Percentiles rank a stretch among this genome's conserved stretches.
phyloP scores from a whole-genome alignment of 2,113 vertebrate genomes.

The Ailurus styani region DNA sequence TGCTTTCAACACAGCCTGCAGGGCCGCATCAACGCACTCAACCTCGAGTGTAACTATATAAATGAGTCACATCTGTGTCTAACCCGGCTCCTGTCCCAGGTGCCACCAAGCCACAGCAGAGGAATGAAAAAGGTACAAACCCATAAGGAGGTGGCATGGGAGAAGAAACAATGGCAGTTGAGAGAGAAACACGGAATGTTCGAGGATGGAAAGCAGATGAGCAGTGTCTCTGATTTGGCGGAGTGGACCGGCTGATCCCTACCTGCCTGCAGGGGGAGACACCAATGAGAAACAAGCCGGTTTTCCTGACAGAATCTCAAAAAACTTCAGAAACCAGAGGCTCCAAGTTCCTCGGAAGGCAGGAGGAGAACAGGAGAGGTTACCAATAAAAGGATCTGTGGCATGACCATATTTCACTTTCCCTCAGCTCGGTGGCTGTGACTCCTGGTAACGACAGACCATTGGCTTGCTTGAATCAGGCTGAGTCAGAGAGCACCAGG shows the following conservation, averaged over 20 bases:
- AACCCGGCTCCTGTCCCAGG: background rate
- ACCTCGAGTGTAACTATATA: background rate
- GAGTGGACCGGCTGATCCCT: background rate
- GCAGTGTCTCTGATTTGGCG: background rate
- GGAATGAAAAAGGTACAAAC: background rate
- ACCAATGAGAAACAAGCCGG: background rate
- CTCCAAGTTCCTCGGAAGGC: background rate
- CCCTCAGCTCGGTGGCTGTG: accelerated
- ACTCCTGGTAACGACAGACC: background rate
- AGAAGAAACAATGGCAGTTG: background rate
- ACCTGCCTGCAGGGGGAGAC: background rate
- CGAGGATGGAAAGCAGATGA: background rate
- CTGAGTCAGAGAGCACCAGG: background rate
- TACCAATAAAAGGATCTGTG: background rate
- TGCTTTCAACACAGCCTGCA: background rate
- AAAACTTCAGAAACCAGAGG: background rate
- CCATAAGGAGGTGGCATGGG: background rate
- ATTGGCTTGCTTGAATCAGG: background rate
- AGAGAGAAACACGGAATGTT: background rate
- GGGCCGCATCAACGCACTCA: accelerated
- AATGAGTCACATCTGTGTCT: background rate
- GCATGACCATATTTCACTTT: background rate
- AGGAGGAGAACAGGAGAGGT: background rate
- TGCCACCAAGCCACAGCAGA: background rate
- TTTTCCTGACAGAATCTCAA: background rate